Evolutionary conservation across 2,888 invertebrate genomes (phyloP).

Genomic region (Rhopalosiphum nymphaeae): DNA sequence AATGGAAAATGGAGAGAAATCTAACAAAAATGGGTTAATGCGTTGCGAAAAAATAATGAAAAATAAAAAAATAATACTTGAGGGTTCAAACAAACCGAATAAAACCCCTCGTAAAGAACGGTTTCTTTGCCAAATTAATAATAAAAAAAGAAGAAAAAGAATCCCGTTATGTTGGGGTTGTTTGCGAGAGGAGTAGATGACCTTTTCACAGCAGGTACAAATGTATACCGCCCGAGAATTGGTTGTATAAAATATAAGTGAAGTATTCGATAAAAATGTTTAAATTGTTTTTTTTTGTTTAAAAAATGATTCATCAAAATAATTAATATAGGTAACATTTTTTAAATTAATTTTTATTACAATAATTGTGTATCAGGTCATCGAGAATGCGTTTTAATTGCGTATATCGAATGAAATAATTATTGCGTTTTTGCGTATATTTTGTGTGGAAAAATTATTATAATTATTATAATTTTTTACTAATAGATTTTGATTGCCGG

Average conservation of each 20-base stretch:
- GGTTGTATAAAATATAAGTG: not conserved
- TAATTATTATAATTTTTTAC: too few species aligned
- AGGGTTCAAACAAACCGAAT: conserved; percentile 62
- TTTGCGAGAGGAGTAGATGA: conserved; percentile 55
- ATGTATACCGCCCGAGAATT: conserved; percentile 13
- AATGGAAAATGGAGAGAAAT: conserved; percentile 58
- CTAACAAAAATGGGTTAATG: conserved; percentile 64
- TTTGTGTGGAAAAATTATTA: too few species aligned
- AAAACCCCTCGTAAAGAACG: conserved; percentile 42
- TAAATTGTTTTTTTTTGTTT: not conserved
- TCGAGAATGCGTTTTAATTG: not conserved
- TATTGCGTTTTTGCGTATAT: too few species aligned
- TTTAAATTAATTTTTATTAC: not conserved
- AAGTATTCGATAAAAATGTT: not conserved
- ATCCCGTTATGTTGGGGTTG: conserved; percentile 60
- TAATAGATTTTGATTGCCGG: too few species aligned
- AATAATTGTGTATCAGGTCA: not conserved
- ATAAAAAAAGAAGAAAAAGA: conserved; percentile 54
- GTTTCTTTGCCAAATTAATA: conserved; percentile 65
- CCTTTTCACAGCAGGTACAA: conserved; percentile 65
- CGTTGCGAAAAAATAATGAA: conserved; percentile 62
- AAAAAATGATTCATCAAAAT: not conserved
- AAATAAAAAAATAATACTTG: conserved; percentile 40
- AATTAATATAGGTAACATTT: not conserved
- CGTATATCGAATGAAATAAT: too few species aligned